Percentiles rank a stretch among this genome's conserved stretches.
Evolutionary conservation across 1,140 invertebrate genomes (phyloP).

Genomic region (Solenopsis fugax): DNA sequence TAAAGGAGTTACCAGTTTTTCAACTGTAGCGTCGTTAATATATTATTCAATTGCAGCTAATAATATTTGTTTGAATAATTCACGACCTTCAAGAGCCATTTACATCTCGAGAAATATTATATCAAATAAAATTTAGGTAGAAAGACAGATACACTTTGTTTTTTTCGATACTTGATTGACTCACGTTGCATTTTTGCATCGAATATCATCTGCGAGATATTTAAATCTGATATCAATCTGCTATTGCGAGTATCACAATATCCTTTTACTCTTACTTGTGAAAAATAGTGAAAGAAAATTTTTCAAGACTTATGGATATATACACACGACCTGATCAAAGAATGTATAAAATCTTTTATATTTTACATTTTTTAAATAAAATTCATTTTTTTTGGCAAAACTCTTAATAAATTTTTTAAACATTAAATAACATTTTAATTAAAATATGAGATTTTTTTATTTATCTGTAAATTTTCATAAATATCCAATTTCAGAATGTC

Average conservation of each 20-base stretch:
- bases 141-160: neutral
- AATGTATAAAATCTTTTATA: neutral
- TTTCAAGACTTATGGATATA: neutral
- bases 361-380: neutral
- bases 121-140: neutral
- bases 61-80: neutral
- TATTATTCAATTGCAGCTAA: neutral
- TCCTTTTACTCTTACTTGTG: neutral
- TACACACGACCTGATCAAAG: too few species aligned
- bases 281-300: neutral
- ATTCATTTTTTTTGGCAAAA: neutral
- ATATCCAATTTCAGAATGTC: slow-evolving; percentile 17
- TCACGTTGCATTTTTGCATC: too few species aligned
- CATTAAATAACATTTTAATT: slow-evolving; percentile 20
- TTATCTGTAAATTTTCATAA: neutral
- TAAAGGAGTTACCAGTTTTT: neutral
- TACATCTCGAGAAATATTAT: neutral
- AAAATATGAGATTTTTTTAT: slow-evolving; percentile 5
- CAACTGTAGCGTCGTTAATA: neutral
- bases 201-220: too few species aligned
- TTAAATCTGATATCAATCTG: neutral
- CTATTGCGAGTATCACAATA: neutral
- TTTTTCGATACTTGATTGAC: neutral
- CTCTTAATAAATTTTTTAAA: neutral
- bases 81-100: neutral